Percentiles rank a stretch among this genome's conserved stretches.
These are phyloP conservation scores for Schizotus pectinicornis DNA, from an alignment of 2,888 invertebrate genomes.

Conservation along the genomic window DNA sequence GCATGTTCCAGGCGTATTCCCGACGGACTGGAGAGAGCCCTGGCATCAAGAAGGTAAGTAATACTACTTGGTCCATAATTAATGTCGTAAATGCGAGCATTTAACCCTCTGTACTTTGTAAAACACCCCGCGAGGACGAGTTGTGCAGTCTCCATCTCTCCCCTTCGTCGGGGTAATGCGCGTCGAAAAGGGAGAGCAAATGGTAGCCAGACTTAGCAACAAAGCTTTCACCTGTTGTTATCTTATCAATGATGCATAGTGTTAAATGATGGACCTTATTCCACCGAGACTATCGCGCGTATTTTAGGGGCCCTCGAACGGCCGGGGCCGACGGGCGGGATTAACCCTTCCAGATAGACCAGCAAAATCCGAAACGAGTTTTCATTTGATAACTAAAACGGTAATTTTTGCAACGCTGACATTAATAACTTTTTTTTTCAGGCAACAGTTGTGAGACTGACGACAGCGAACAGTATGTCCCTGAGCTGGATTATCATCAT, in stretches of 20 bases:
- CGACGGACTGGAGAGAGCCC: constrained; percentile 57
- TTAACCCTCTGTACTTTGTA: constrained; percentile 50
- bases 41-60: constrained; percentile 61
- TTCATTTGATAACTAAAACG: not conserved
- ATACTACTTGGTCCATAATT: constrained; percentile 54
- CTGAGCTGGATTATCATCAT: constrained; percentile 55
- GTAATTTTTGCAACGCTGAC: not conserved
- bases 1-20: constrained; percentile 54
- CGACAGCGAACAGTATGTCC: constrained; percentile 62
- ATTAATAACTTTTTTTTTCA: constrained; percentile 33
- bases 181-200: constrained; percentile 25
- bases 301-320: not conserved
- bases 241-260: constrained; percentile 49
- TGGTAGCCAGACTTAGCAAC: constrained; percentile 33
- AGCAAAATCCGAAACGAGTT: not conserved
- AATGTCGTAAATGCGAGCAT: constrained; percentile 53
- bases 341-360: not conserved
- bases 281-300: constrained; percentile 38
- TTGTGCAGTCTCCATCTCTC: constrained; percentile 13
- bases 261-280: constrained; percentile 53
- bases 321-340: not conserved
- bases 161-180: constrained; percentile 5
- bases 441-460: constrained; percentile 63
- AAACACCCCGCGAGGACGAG: constrained; percentile 38
- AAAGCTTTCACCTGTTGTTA: constrained; percentile 52